These are phyloP conservation scores for Phortica okadai DNA, from an alignment of 2,888 invertebrate genomes.

Conservation along the genomic window DNA sequence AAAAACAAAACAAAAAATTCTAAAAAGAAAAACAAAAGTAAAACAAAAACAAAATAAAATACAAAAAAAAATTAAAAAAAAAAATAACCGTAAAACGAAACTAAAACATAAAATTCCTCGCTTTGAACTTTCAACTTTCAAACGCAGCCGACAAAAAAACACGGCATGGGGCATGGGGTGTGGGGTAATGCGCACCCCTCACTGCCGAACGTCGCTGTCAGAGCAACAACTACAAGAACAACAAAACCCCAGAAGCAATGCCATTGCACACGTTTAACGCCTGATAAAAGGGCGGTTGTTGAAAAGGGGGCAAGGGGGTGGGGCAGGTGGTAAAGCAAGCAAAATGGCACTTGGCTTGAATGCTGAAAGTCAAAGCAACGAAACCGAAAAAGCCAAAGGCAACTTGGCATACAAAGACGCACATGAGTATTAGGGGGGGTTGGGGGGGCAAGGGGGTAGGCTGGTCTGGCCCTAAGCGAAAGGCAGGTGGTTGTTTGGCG, in stretches of 20 bases:
- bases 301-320: background rate
- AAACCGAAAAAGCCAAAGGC: constrained; percentile 12
- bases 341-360: background rate
- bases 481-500: background rate
- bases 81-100: constrained; percentile 46
- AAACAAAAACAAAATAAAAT: constrained; percentile 32
- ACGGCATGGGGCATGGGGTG: background rate
- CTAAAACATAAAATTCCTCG: constrained; percentile 18
- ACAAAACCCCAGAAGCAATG: background rate
- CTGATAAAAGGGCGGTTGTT: background rate
- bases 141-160: background rate
- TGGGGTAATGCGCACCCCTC: background rate
- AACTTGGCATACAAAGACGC: constrained; percentile 8
- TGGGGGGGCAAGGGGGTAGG: background rate
- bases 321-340: background rate
- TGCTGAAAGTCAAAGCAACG: background rate
- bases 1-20: background rate
- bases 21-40: constrained; percentile 24
- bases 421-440: background rate
- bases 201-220: no score
- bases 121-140: constrained; percentile 6
- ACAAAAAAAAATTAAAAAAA: constrained; percentile 41
- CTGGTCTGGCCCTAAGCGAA: background rate
- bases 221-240: constrained; percentile 2
- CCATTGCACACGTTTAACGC: background rate